phyloP scores from a whole-genome alignment of 2,888 invertebrate genomes.

The Dasysyrphus tricinctus region DNA sequence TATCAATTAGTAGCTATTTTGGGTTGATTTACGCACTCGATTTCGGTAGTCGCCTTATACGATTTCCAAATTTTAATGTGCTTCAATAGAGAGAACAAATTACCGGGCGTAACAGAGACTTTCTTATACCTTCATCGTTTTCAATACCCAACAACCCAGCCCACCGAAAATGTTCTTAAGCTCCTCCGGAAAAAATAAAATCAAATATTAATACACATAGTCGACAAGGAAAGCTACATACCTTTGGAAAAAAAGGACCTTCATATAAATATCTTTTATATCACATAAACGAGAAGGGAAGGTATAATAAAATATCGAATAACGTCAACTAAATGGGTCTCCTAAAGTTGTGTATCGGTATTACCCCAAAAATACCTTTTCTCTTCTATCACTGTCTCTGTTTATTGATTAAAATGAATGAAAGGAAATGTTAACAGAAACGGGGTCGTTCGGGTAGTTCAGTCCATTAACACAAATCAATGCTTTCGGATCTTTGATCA shows the following conservation, averaged over 20 bases:
- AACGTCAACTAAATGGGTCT: constrained; percentile 66
- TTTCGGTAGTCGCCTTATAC: constrained; percentile 31
- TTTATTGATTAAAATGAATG: constrained; percentile 64
- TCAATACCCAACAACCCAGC: constrained; percentile 36
- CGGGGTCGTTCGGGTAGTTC: constrained; percentile 51
- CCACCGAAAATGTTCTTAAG: background rate
- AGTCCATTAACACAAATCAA: constrained; percentile 74
- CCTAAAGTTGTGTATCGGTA: constrained; percentile 21
- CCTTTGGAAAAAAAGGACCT: constrained; percentile 47
- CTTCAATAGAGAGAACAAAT: constrained; percentile 59
- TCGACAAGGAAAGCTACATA: constrained; percentile 10
- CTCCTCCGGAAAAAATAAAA: background rate
- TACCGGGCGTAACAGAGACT: constrained; percentile 47
- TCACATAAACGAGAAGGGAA: constrained; percentile 50
- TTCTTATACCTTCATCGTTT: constrained; percentile 46
- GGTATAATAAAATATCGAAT: constrained; percentile 65
- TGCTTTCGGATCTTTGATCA: constrained; percentile 67
- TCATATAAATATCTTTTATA: constrained; percentile 71
- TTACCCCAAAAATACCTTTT: background rate
- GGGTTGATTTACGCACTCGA: constrained; percentile 55
- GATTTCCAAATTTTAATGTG: constrained; percentile 45
- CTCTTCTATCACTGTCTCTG: background rate
- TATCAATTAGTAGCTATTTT: constrained; percentile 58
- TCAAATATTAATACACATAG: constrained; percentile 16
- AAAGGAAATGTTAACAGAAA: background rate